Conservation (phyloP, 2,113 vertebrate genomes). For the Stictonetta naevosa region DNA sequence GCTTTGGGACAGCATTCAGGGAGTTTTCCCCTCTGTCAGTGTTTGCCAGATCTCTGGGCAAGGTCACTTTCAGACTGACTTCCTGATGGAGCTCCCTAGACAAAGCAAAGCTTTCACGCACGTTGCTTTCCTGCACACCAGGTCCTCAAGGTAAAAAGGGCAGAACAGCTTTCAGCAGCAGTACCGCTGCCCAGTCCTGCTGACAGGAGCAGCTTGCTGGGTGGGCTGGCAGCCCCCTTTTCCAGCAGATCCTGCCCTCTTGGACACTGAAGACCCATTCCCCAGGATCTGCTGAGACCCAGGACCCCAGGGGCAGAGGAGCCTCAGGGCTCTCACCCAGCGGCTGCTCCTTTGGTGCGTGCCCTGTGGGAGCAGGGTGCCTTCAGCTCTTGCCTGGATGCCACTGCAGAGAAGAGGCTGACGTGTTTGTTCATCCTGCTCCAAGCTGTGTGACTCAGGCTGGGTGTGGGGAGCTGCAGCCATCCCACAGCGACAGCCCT, state of each 20-base stretch:
- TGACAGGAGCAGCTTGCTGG: neutral
- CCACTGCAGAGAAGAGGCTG: neutral
- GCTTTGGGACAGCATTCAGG: neutral
- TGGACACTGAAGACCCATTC: neutral
- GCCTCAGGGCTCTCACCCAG: rapidly evolving
- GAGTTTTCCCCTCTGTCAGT: neutral
- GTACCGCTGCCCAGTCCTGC: neutral
- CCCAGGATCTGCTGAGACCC: neutral
- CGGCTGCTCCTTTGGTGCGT: neutral
- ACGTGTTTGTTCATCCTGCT: neutral
- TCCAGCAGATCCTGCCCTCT: neutral
- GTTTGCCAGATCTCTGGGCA: slow-evolving; percentile 1
- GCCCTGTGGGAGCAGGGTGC: rapidly evolving
- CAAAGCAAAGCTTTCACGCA: neutral
- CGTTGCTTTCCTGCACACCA: neutral
- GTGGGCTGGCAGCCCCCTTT: neutral
- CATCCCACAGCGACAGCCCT: neutral
- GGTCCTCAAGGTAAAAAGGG: neutral
- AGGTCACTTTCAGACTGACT: slow-evolving; percentile 19
- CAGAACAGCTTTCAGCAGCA: neutral
- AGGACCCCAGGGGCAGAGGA: neutral
- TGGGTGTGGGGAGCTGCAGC: neutral
- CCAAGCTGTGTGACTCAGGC: neutral
- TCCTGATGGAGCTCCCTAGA: neutral
- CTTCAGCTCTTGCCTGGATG: neutral